Evolutionary conservation across 2,888 invertebrate species (phyloP), one percentile per base, ranked within the genome.

Genomic region (Sympetrum striolatum): DNA sequence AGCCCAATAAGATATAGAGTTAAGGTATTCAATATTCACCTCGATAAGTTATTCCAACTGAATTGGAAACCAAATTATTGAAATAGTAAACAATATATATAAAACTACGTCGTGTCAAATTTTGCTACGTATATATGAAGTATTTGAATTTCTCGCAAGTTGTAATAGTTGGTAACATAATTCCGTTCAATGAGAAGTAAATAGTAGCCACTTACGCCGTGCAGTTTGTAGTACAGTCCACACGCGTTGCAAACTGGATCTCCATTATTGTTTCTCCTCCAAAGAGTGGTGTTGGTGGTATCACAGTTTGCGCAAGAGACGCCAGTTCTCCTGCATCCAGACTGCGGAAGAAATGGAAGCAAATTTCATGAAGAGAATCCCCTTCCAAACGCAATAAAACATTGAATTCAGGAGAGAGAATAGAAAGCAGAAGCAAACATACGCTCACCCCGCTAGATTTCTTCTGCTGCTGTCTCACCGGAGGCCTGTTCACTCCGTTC

Each of bases 171-270:
- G 10, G 1, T 14, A 53, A 12, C 15, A 5, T 53, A 53, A 53
- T 53, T 15, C 2, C 1, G 15, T 18, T 53, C 18, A 53, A 53
- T 18, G 48, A n/a, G 8, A 48, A 35, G 25, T 14, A 2, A 37
- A 81, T 14, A 12, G 3, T 37, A 37, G 94, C 93, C 94, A 94
- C 94, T 96, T 93, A 97, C 97, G 93, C 95, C 96, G 93, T 98
- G 98, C 92, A 98, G 95, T 94, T 98, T 98, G 95, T 95, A 98
- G 93, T 97, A 97, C 81, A 98, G 96, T 35, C 98, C 98, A 92
- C 96, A 96, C 22, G 96, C 96, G 93, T 96, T 96, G 93, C 96
- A 96, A 39, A 96, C 96, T 2, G 96, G 95, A 92, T 96, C 95
- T 0, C 96, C 96, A 91, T 95, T 95, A 91, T 95, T 95, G 92